Conservation (phyloP, 1,140 invertebrate species). For the Lucilia sericata region DNA sequence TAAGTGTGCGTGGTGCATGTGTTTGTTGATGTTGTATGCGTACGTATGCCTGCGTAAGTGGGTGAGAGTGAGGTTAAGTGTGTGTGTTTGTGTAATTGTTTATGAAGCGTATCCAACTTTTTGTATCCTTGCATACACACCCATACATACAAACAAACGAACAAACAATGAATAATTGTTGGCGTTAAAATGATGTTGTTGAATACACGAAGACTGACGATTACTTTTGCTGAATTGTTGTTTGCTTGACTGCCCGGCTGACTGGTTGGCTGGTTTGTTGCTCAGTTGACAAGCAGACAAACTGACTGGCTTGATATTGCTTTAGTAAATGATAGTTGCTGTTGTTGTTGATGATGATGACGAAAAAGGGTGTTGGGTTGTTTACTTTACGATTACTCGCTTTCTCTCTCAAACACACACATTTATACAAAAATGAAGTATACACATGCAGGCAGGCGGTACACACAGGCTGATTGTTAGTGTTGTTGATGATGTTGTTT, state of each 20-base stretch:
- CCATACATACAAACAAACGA: background rate
- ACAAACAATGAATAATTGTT: conserved; percentile 23
- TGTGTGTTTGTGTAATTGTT: background rate
- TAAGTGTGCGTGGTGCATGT: conserved; percentile 8
- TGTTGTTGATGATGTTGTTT: background rate
- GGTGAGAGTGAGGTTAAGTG: background rate
- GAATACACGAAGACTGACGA: background rate
- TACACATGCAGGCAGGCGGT: background rate
- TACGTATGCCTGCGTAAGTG: background rate
- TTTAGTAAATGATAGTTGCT: conserved; percentile 23
- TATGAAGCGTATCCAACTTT: background rate
- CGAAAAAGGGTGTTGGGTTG: background rate
- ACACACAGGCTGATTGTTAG: background rate
- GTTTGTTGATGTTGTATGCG: background rate
- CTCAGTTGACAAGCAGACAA: background rate
- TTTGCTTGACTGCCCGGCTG: background rate
- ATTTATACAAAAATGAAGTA: background rate
- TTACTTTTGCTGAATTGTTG: background rate
- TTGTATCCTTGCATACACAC: background rate
- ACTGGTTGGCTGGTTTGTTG: background rate
- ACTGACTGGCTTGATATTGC: background rate
- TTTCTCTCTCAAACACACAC: background rate
- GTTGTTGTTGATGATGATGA: background rate
- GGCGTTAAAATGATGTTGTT: background rate
- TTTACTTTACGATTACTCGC: background rate